A percentile compares a stretch with the other conserved stretches of the same genome.
phyloP scores from a whole-genome alignment of 1,140 invertebrate species.

The Procambarus clarkii region DNA sequence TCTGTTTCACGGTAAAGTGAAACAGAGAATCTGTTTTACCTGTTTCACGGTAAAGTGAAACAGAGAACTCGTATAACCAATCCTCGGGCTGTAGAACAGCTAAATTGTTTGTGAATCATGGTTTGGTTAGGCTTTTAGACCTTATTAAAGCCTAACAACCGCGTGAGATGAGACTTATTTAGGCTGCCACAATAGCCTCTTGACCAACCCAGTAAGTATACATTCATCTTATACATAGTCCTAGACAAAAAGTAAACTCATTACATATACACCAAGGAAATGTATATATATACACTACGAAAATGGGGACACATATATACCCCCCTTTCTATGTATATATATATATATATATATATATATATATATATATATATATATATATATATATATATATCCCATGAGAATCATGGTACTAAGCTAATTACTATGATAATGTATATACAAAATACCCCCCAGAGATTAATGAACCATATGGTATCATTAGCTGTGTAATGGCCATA shows the following conservation, averaged over 20 bases:
- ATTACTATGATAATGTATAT: no score
- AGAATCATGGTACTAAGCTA: no score
- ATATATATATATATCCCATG: background rate
- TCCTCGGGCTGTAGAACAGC: no score
- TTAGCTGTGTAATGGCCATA: background rate
- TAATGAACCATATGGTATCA: background rate
- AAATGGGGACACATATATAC: background rate
- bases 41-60: no score
- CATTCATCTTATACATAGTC: background rate
- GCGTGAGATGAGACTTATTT: background rate
- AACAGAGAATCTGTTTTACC: no score
- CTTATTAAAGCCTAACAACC: no score
- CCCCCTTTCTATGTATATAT: no score
- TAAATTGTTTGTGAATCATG: no score
- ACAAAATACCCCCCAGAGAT: no score
- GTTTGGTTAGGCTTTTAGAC: no score
- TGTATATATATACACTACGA: background rate
- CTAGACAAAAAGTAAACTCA: background rate
- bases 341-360: slow-evolving; percentile 17
- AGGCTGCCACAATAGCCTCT: background rate
- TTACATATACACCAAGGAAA: background rate
- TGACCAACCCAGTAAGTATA: background rate
- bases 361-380: slow-evolving; percentile 24
- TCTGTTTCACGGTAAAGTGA: no score
- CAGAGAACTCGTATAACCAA: no score